These are phyloP conservation scores for Octodon degus DNA, from an alignment of 2,113 vertebrate species.

Conservation along the genomic window DNA sequence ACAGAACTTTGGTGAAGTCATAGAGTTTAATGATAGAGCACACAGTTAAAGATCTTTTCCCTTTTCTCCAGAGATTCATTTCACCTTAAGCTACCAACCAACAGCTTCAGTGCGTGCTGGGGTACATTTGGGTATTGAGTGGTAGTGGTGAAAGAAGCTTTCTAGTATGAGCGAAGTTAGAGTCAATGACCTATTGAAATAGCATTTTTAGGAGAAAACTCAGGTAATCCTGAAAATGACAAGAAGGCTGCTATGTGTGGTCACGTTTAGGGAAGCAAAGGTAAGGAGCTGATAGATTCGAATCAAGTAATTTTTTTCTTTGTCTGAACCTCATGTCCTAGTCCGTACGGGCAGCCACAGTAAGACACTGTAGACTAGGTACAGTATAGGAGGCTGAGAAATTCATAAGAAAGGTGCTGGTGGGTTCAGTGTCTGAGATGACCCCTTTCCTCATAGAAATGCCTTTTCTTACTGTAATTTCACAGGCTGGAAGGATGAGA, in stretches of 20 bases:
- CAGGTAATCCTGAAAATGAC: background rate
- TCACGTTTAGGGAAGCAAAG: background rate
- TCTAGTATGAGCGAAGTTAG: background rate
- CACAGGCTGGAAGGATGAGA: background rate
- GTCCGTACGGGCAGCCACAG: background rate
- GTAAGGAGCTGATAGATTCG: background rate
- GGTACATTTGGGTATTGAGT: background rate
- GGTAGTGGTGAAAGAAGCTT: background rate
- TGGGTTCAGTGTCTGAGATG: background rate
- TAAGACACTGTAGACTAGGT: background rate
- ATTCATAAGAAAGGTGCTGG: background rate
- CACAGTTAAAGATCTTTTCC: background rate
- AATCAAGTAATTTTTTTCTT: slow-evolving; percentile 29
- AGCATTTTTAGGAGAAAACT: slow-evolving; percentile 3
- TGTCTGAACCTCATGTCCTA: background rate
- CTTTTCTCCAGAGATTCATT: background rate
- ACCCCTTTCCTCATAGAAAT: background rate
- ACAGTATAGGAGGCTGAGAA: background rate
- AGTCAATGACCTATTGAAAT: background rate
- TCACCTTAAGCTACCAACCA: background rate
- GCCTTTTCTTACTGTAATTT: background rate
- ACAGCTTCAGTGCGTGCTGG: background rate
- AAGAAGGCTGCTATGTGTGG: background rate
- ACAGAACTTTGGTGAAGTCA: background rate
- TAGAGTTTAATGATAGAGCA: background rate